Base-by-base conservation (phyloP, 1,140 invertebrate species). In the Cheumatopsyche charites region DNA sequence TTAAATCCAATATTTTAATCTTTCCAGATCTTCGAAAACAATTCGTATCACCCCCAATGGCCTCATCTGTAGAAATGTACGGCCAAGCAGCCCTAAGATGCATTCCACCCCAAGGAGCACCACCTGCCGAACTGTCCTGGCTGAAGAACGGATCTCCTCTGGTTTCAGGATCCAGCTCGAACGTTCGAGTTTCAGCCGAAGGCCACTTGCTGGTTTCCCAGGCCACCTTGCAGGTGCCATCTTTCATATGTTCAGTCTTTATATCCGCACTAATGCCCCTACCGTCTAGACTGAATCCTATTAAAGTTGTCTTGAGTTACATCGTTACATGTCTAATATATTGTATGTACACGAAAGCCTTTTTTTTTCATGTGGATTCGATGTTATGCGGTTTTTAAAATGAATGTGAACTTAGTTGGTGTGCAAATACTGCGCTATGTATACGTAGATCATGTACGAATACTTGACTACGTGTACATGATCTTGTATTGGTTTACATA, bases 181-280 rank as follows among this genome's bases (percentile, higher is more conserved):
- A 85, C 71, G 81, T 88, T 0, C 89, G 95, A 76, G 88, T 93
- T 29, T 91, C 94, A n/a, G 91, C 90, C 72, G 94, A 95, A 79
- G 94, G 94, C 2, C 91, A 92, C 79, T 86, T 99, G 62, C 87
- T 97, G 29, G 92, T 99, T 67, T 92, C 93, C 72, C 93, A 97
- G 78, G 95, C 95, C n/a, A 84, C 92, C 19, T 85, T 95, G 12
- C 85, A 87, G 76, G 93, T 85, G 79, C 23, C 17, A 17, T 11
- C 4, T n/a, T 11, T 47, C 43, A 47, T 15, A 47, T 47, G 13
- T 47, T 3, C 15, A 42, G 5, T 6, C 15, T 47, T 15, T n/a
- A 47, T 15, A 15, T n/a, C 3, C 43, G 9, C 29, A 9, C 29
- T 36, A 36, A 36, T 36, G 9, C 29, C 29, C 29, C 29, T 36